Evolutionary conservation across 2,113 vertebrate genomes (phyloP), one percentile per base, ranked within the genome.

Genomic region (Benitochromis conjunctus): DNA sequence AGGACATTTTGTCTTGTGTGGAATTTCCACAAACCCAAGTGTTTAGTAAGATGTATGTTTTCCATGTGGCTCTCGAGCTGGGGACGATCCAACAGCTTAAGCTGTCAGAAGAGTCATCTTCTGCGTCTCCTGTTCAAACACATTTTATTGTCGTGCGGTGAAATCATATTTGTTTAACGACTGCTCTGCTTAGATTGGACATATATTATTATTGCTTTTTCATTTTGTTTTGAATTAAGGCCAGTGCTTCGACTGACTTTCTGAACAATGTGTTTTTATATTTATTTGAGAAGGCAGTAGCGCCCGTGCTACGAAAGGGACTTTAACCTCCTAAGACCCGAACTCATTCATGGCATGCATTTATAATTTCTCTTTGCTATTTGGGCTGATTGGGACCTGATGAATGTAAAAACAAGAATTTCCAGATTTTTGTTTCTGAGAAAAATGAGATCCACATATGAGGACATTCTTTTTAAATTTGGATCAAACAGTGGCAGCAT

Each of bases 31-130:
- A 3, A 78, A 79, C 38, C 19, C 2, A 9, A 83, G 53, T 81
- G 26, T 83, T 89, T 81, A 85, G 53, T 86, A 78, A 89, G 84
- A 56, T 2, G 2, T 84, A 51, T 90, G 87, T 92, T 93, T 93
- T 92, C 86, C 90, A 81, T 43, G 7, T 83, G 62, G 77, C 85
- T 71, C 57, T 88, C 24, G 29, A 26, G 14, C 85, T 74, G 7
- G 19, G 81, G 76, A 87, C 54, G 53, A 55, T 87, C 60, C 79
- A 89, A 81, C n/a, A 79, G 83, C 85, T 91, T 85, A 86, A 10
- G 51, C 82, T 89, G 88, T 91, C 87, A 77, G 36, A 81, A 26
- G 85, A 90, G 18, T 88, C 78, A 85, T 89, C 78, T 29, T 88
- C 53, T 9, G 1, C 3, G 41, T 66, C 84, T 62, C 55, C 87